Base-by-base conservation (phyloP, 1,140 invertebrate genomes). In the Brachionus asplanchnoidis region DNA sequence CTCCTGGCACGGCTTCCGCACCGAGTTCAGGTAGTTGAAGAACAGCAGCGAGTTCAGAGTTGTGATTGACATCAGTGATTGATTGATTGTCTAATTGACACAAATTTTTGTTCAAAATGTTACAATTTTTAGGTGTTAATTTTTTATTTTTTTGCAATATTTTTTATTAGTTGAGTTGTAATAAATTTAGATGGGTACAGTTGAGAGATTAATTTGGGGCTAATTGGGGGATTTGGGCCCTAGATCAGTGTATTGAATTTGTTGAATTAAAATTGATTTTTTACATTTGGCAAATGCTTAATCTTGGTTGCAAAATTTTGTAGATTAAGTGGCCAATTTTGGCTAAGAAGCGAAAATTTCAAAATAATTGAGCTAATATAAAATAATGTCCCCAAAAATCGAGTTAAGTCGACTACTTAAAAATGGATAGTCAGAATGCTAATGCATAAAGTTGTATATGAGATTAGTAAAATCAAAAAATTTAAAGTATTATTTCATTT, bases 31-130 rank as follows among this genome's bases (percentile, higher is more conserved):
- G 14, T 77, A 77, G 46, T 77, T 77, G n/a, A 77, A 36, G 3
- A 77, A 50, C 14, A 77, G 23, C 44, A 77, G 44, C 20, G 73
- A 77, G 5, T 77, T 77, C 0, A 77, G 17, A 77, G 73, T 46
- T 46, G 73, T 26, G 17, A 77, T 77, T 77, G 73, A 77, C 73
- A 77, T 77, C 11, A 77, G 26, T 28, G 26, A 28, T 77, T 73
- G 68, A 73, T 73, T 73, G 68, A 73, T 73, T 73, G 68, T 2
- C 3, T 73, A 73, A 73, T 73, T 73, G 68, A 70, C 17, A 73
- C 32, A 36, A 73, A 73, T 40, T 73, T 36, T 40, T 73, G 17
- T 11, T 17, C 36, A 40, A 73, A 73, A 73, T 73, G 68, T 73
- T 73, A 73, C 68, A 40, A 73, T 12, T 36, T 6, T 73, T 36